Conservation (phyloP, 2,797 vertebrate genomes). For the Myiotriccus ornatus region DNA sequence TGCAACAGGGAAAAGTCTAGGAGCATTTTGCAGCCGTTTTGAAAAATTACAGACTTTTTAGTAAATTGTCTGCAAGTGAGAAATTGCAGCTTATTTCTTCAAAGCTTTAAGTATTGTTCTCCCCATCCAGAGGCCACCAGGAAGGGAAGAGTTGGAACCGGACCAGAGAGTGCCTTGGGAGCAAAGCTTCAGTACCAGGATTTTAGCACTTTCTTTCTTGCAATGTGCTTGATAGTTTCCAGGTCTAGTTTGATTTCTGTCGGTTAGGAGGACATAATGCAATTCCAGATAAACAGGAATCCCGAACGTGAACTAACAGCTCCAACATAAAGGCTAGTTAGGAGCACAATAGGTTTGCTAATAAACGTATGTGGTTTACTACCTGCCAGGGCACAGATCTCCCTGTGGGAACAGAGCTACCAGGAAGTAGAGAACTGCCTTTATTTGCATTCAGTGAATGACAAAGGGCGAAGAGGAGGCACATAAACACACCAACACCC, state of each 20-base stretch:
- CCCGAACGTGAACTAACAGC: conserved; percentile 18
- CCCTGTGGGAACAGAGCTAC: conserved; percentile 18
- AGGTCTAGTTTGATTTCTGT: background rate
- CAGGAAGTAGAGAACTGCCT: conserved; percentile 10
- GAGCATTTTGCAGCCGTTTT: background rate
- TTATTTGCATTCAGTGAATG: conserved; percentile 33
- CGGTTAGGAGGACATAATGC: background rate
- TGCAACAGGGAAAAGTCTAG: background rate
- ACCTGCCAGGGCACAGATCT: background rate
- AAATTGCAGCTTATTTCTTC: conserved; percentile 19
- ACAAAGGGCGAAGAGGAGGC: conserved; percentile 8
- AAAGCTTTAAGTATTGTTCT: background rate
- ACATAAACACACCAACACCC: background rate
- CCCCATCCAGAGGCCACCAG: background rate
- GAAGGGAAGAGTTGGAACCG: background rate
- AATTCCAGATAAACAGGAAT: conserved; percentile 47
- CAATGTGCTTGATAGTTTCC: background rate
- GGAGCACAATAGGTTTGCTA: background rate
- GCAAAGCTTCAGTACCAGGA: background rate
- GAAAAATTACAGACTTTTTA: background rate
- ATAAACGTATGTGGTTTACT: conserved; percentile 25
- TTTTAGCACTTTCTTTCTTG: background rate
- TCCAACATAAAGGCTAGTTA: background rate
- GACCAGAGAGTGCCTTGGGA: background rate
- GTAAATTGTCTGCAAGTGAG: conserved; percentile 3